Evolutionary conservation across 2,797 vertebrate genomes (phyloP), one percentile per base, ranked within the genome.

Genomic region (Xerus rutilus): DNA sequence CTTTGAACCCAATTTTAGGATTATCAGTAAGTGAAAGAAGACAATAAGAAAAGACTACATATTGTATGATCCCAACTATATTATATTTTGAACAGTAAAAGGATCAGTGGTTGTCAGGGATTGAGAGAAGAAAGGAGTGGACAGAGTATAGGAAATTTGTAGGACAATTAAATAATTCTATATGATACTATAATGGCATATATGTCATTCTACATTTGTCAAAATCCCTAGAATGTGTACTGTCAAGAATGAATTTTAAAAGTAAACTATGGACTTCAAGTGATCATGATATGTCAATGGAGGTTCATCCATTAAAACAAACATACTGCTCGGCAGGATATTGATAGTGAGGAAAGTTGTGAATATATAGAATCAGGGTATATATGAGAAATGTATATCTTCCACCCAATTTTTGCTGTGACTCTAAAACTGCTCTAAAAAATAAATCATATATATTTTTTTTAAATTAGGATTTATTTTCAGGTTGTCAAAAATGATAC

Each of bases 21-120:
- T 77, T 72, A 21, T 69, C 82, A 82, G 62, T 35, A 91, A 62
- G 43, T n/a, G 4, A 86, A 91, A 72, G 32, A 82, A 89, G 6
- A 2, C 30, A 82, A 32, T 54, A 76, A 73, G 39, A 47, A 90
- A 97, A 86, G 18, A 5, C 67, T 54, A 35, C 4, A 21, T 39
- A 67, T 8, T 54, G 8, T 59, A 20, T 73, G 64, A n/a, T 64
- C 81, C n/a, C 32, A 91, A 70, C 49, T 93, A 32, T 18, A 64
- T n/a, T 30, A 49, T 18, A 25, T 74, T 77, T 84, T 67, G 15
- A 12, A 88, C 59, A 91, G 32, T 54, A 43, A 74, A 64, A 70
- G 2, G 7, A 57, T 84, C 35, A 43, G 21, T 28, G 32, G 20
- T 45, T 85, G 11, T 39, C 57, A 47, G 3, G 45, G 17, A 18